Base-by-base conservation (phyloP, 2,888 invertebrate species). In the Capitulum mitella region DNA sequence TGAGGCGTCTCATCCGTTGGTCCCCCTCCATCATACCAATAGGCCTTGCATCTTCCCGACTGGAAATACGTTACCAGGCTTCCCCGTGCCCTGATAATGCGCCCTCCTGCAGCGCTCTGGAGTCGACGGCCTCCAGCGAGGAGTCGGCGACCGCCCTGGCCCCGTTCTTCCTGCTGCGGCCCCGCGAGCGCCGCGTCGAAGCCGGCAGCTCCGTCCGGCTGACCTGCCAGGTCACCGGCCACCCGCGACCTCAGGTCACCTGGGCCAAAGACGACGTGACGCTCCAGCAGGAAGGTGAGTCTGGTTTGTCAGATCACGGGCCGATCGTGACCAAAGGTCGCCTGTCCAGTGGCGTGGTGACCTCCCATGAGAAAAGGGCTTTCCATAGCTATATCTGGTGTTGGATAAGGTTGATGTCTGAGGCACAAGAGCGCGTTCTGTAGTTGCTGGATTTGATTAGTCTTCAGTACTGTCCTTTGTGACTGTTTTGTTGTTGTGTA, bases 121-220 rank as follows among this genome's bases (percentile, higher is more conserved):
- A 29, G 43, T n/a, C 76, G 3, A 19, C 32, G 12, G 32, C 22
- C 5, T 29, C 43, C 74, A 14, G n/a, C 3, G 29, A 74, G 3
- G 58, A 87, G 87, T 1, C 90, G 90, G 80, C 88, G 88, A 79
- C 90, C 54, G 58, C 78, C 58, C 80, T 82, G 81, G 82, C 92
- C 0, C 94, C 95, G 0, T 92, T 93, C 85, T 94, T 94, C 84
- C 93, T 93, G 0, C 93, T 94, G 93, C 89, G 94, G 3, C 87
- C 94, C 14, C 88, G 93, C 6, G 93, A 94, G 84, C 88, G 94
- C 40, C 89, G 93, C n/a, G 92, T 94, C 0, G 93, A 94, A 85
- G 90, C 91, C 2, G 91, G 92, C 0, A 93, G 92, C 85, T 94
- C 94, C 0, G 93, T 94, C 10, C 89, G 94, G 48, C 87, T 96